A percentile compares a stretch with the other conserved stretches of the same genome.
Evolutionary conservation across 2,113 vertebrate genomes (phyloP).

Genomic region (Erythrolamprus reginae): DNA sequence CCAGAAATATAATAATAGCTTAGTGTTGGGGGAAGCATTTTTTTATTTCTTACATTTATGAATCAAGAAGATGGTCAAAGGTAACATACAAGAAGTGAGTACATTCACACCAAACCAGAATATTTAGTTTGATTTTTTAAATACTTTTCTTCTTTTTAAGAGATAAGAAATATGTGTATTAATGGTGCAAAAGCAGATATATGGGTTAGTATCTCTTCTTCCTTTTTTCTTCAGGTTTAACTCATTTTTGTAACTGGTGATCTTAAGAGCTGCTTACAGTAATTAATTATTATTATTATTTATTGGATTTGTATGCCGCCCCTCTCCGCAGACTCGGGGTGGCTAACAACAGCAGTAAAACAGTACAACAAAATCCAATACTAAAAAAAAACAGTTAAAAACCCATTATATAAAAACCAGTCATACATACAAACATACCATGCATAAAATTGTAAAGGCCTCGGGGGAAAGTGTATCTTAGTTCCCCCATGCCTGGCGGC

Average conservation of each 20-base stretch:
- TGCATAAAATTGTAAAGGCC: too few species aligned
- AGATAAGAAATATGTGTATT: neutral
- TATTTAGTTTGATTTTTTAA: neutral
- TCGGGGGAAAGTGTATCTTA: too few species aligned
- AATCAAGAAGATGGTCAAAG: neutral
- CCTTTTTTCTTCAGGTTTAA: neutral
- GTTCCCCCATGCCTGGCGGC: too few species aligned
- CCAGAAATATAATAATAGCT: neutral
- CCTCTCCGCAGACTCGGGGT: too few species aligned
- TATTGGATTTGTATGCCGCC: too few species aligned
- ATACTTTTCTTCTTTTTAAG: neutral
- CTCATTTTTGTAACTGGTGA: neutral
- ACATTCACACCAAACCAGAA: neutral
- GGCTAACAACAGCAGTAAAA: too few species aligned
- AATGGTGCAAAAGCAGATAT: neutral
- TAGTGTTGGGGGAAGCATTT: neutral
- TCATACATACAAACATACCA: too few species aligned
- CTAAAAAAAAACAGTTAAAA: too few species aligned
- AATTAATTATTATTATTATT: too few species aligned
- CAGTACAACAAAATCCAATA: too few species aligned
- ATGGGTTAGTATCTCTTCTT: neutral
- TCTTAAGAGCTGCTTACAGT: neutral
- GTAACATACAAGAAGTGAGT: neutral
- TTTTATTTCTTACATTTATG: neutral
- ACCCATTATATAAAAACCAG: too few species aligned